phyloP scores from a whole-genome alignment of 2,113 vertebrate genomes.

The Triplophysa siluroides region DNA sequence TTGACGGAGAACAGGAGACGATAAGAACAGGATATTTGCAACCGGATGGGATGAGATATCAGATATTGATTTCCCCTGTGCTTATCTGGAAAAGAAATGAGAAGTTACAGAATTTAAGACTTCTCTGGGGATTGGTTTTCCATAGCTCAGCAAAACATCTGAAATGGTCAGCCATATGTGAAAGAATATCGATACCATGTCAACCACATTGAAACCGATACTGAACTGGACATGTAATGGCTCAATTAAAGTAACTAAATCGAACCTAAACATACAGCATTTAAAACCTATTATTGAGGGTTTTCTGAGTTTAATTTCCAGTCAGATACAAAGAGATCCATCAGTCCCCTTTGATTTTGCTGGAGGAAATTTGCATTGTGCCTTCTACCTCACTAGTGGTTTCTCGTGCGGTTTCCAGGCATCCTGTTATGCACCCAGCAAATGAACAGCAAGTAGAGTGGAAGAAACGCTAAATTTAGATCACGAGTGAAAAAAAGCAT shows the following conservation, averaged over 20 bases:
- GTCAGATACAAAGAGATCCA: neutral
- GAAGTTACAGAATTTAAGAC: constrained; percentile 39
- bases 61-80: constrained; percentile 69
- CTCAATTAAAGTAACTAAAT: neutral
- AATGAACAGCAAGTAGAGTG: constrained; percentile 38
- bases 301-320: too few relatives aligned
- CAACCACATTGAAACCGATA: neutral
- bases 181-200: neutral
- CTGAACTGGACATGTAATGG: neutral
- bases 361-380: constrained; percentile 7
- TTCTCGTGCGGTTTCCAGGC: constrained; percentile 47
- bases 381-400: constrained; percentile 43
- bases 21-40: constrained; percentile 54
- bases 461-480: constrained; percentile 69
- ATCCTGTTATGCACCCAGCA: constrained; percentile 40
- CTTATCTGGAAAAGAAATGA: constrained; percentile 48
- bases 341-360: neutral
- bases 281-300: too few relatives aligned
- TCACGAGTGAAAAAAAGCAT: constrained; percentile 45
- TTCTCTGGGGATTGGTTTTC: constrained; percentile 31
- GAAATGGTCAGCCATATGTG: neutral
- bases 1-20: neutral
- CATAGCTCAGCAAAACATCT: constrained; percentile 4
- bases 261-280: neutral
- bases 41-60: constrained; percentile 64